Conservation (phyloP, 2,888 invertebrate genomes). For the Pycnomerus fuliginosus region DNA sequence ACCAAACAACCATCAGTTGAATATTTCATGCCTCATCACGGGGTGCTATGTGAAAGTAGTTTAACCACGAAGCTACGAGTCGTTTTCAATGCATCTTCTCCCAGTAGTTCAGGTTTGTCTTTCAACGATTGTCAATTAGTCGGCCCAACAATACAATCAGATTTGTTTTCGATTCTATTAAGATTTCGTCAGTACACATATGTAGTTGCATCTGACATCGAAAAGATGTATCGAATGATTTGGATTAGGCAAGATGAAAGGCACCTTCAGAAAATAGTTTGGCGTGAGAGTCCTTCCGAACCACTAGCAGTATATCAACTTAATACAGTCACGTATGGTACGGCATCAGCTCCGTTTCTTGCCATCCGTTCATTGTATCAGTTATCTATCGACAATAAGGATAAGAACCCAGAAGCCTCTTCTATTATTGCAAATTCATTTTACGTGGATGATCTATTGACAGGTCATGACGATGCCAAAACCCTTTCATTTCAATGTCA, state of each 20-base stretch:
- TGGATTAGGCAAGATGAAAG: no score
- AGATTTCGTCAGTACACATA: constrained; percentile 22
- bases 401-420: constrained; percentile 13
- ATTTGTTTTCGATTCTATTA: constrained; percentile 24
- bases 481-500: no score
- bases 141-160: constrained; percentile 23
- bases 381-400: constrained; percentile 20
- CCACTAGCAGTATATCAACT: no score
- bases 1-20: neutral
- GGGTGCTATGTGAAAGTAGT: neutral
- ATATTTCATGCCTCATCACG: neutral
- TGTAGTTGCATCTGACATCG: constrained; percentile 23
- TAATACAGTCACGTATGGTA: constrained; percentile 30
- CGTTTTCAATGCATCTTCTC: no score
- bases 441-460: constrained; percentile 26
- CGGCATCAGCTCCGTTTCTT: constrained; percentile 25
- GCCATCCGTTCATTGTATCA: constrained; percentile 25
- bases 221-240: constrained; percentile 29
- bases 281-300: no score
- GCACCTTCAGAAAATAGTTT: no score
- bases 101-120: constrained; percentile 16
- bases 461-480: no score
- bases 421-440: no score
- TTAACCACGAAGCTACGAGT: no score
- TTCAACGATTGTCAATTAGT: constrained; percentile 17